These are phyloP conservation scores for Apamea anceps DNA, from an alignment of 2,888 invertebrate genomes.

Conservation along the genomic window DNA sequence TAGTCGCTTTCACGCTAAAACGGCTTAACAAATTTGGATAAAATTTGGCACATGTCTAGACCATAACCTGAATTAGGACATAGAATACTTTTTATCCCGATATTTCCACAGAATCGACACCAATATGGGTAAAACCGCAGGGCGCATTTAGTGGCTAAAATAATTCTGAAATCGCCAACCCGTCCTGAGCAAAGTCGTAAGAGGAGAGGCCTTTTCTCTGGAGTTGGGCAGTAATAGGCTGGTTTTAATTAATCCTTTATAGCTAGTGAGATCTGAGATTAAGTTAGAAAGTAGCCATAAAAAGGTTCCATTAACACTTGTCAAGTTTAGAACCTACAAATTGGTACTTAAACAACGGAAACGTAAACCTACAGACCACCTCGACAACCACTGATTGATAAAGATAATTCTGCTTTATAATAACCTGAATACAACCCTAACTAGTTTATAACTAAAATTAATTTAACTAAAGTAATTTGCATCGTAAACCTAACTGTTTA, in stretches of 20 bases:
- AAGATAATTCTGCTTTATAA: constrained; percentile 7
- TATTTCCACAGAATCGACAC: background rate
- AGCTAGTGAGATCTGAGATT: background rate
- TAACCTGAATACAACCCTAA: background rate
- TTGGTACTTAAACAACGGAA: constrained; percentile 11
- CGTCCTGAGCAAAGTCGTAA: background rate
- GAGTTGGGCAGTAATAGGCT: background rate
- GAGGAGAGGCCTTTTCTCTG: background rate
- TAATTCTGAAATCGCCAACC: background rate
- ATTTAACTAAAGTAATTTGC: constrained; percentile 32
- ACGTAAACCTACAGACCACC: background rate
- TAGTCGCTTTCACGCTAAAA: too few species aligned
- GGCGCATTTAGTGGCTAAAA: background rate
- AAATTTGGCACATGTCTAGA: background rate
- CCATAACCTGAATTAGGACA: background rate
- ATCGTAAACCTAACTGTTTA: constrained; percentile 34
- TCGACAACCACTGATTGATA: background rate
- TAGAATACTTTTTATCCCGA: background rate
- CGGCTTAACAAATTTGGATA: background rate
- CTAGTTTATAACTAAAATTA: constrained; percentile 20
- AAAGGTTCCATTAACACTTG: background rate
- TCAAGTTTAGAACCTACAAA: background rate
- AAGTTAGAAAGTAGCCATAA: background rate
- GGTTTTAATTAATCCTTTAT: background rate
- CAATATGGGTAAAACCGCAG: background rate